Percentiles rank a stretch among this genome's conserved stretches.
Conservation (phyloP, 2,113 vertebrate genomes). For the Carassius carassius region DNA sequence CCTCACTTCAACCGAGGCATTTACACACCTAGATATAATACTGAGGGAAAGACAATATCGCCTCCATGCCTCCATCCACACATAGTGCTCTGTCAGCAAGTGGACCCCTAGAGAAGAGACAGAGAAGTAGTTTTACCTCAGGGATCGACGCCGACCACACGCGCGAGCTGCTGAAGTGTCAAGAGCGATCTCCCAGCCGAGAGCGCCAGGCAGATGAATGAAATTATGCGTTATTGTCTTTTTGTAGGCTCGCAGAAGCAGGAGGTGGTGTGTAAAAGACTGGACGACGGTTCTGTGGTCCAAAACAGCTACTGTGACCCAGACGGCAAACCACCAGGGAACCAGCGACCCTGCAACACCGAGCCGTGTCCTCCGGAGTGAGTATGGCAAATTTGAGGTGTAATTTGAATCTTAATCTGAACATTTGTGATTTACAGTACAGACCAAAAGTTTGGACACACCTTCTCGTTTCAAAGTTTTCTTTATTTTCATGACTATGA, state of each 20-base stretch:
- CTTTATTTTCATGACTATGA: no score
- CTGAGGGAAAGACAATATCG: conserved; percentile 65
- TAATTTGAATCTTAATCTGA: not conserved
- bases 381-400: conserved; percentile 65
- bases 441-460: no score
- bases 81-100: conserved; percentile 50
- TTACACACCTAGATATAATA: conserved; percentile 71
- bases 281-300: conserved; percentile 92
- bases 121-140: conserved; percentile 21
- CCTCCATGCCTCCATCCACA: conserved; percentile 53
- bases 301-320: conserved; percentile 97
- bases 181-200: not conserved
- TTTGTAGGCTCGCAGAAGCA: conserved; percentile 89
- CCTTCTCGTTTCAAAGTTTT: no score
- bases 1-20: conserved; percentile 71
- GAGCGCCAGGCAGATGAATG: conserved; percentile 2
- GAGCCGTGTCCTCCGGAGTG: conserved; percentile 99
- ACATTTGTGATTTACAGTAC: not conserved
- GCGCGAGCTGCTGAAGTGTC: conserved; percentile 34
- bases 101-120: conserved; percentile 33
- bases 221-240: conserved; percentile 31
- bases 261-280: conserved; percentile 91
- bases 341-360: conserved; percentile 90
- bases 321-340: conserved; percentile 92
- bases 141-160: conserved; percentile 40